Percentiles rank a stretch among this genome's conserved stretches.
phyloP scores from a whole-genome alignment of 1,140 invertebrate genomes.

The Zaprionus ornatus region DNA sequence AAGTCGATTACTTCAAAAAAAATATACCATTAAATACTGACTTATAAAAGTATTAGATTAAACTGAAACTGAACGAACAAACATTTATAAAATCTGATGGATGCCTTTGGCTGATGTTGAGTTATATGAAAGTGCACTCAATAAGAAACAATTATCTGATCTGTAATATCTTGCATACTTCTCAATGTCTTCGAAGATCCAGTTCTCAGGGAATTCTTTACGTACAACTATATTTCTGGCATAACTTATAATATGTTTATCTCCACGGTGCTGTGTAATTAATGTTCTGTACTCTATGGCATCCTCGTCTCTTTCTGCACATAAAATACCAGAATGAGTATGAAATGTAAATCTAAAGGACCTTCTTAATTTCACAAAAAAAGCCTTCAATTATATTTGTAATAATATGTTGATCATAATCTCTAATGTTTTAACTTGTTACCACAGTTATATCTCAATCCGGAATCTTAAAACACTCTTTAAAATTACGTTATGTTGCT shows the following conservation, averaged over 20 bases:
- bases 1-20: no score
- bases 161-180: slow-evolving; percentile 51
- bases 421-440: background rate
- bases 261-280: background rate
- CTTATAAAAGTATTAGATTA: no score
- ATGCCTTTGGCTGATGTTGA: background rate
- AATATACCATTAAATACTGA: no score
- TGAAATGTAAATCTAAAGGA: background rate
- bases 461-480: background rate
- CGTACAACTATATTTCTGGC: background rate
- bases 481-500: slow-evolving; percentile 32
- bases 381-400: background rate
- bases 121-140: background rate
- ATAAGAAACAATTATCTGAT: background rate
- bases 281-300: background rate
- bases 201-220: slow-evolving; percentile 18
- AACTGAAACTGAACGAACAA: no score
- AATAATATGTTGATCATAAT: background rate
- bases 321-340: background rate
- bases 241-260: background rate
- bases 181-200: slow-evolving; percentile 35
- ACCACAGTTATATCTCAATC: background rate
- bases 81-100: no score
- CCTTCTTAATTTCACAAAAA: background rate
- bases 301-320: background rate